Conservation (phyloP, 2,888 invertebrate species). For the Drosophila pseudotakahashii region DNA sequence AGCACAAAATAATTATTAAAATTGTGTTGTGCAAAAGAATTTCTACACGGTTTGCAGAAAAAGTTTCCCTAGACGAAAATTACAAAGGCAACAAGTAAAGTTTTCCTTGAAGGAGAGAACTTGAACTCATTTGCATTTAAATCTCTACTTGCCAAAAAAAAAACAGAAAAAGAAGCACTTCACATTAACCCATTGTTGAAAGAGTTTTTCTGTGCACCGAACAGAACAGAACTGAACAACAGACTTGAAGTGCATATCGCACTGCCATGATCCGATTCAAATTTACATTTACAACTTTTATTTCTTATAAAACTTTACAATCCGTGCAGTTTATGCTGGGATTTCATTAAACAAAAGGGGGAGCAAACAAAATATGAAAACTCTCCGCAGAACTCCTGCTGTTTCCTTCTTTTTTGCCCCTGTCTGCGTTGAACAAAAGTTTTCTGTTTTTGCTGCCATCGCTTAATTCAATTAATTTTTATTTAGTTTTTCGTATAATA, state of each 20-base stretch:
- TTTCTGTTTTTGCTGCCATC: conserved; percentile 38
- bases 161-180: conserved; percentile 2
- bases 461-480: conserved; percentile 78
- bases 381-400: conserved; percentile 19
- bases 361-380: conserved; percentile 41
- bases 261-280: conserved; percentile 37
- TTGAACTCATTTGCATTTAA: conserved; percentile 40
- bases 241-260: conserved; percentile 32
- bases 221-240: conserved; percentile 9
- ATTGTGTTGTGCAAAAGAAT: conserved; percentile 9
- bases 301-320: conserved; percentile 65
- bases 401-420: conserved; percentile 2
- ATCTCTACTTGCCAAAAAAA: conserved; percentile 17
- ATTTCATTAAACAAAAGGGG: conserved; percentile 60
- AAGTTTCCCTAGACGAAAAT: conserved; percentile 23
- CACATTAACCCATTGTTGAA: conserved; percentile 35
- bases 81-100: conserved; percentile 24
- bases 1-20: conserved; percentile 30
- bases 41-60: conserved; percentile 1
- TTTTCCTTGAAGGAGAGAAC: conserved; percentile 10
- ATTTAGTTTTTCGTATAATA: conserved; percentile 75
- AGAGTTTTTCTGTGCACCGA: not conserved
- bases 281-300: conserved; percentile 54
- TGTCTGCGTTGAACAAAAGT: conserved; percentile 29
- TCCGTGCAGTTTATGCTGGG: conserved; percentile 51